These are phyloP conservation scores for Orthosia gothica DNA, from an alignment of 2,888 invertebrate genomes.

Conservation along the genomic window DNA sequence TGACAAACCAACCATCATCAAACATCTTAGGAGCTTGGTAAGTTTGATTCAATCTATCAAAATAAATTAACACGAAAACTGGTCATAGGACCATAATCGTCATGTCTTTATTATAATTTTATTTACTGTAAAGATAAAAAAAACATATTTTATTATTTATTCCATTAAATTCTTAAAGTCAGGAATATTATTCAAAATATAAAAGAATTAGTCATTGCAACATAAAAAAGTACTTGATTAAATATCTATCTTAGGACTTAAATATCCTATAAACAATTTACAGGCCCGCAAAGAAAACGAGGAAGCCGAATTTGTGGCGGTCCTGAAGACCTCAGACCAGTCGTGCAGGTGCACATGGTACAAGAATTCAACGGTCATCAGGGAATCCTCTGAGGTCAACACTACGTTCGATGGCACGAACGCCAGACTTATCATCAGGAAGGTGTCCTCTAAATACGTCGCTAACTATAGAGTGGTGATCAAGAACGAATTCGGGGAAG, in stretches of 20 bases:
- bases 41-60: constrained; percentile 74
- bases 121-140: no score
- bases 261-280: constrained; percentile 28
- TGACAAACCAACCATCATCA: constrained; percentile 95
- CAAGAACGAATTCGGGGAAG: constrained; percentile 97
- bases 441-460: constrained; percentile 94
- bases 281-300: constrained; percentile 91
- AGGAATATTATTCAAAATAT: no score
- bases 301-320: constrained; percentile 95
- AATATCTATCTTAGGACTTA: background rate
- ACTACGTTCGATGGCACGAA: constrained; percentile 96
- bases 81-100: background rate
- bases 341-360: constrained; percentile 97
- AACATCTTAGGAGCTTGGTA: constrained; percentile 95
- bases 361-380: constrained; percentile 95
- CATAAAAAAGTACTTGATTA: background rate
- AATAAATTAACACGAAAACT: background rate
- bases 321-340: constrained; percentile 94
- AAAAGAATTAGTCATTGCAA: no score
- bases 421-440: constrained; percentile 95
- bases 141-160: no score
- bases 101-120: no score
- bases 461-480: constrained; percentile 97
- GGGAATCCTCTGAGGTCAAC: constrained; percentile 94
- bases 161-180: no score